Evolutionary conservation across 2,113 vertebrate species (phyloP).

Genomic region (Pelodiscus sinensis): DNA sequence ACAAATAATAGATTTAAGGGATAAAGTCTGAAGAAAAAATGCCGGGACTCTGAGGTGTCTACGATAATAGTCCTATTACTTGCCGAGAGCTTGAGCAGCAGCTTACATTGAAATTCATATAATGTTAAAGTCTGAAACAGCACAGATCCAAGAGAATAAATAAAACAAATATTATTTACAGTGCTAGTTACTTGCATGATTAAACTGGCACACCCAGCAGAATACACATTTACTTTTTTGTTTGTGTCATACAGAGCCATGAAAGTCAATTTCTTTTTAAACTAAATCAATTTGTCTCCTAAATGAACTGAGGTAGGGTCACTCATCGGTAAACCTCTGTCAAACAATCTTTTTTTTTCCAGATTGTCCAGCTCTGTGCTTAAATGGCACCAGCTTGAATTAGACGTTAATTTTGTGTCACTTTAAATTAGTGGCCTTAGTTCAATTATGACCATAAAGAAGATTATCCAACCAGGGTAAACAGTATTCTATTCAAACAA

Average conservation of each 20-base stretch:
- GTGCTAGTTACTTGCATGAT: background rate
- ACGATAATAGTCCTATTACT: background rate
- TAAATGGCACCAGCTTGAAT: slow-evolving; percentile 61
- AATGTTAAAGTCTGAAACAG: background rate
- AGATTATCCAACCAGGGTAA: slow-evolving; percentile 31
- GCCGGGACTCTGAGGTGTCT: background rate
- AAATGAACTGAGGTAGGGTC: slow-evolving; percentile 55
- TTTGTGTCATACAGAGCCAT: slow-evolving; percentile 34
- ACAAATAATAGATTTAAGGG: background rate
- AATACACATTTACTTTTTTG: slow-evolving; percentile 17
- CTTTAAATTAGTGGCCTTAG: slow-evolving; percentile 50
- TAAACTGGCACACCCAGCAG: background rate
- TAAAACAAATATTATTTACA: background rate
- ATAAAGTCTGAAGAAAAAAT: background rate
- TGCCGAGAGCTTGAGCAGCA: background rate
- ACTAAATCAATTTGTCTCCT: slow-evolving; percentile 51
- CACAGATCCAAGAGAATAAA: background rate
- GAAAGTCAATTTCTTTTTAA: slow-evolving; percentile 55
- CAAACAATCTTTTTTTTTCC: background rate
- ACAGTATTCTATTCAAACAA: slow-evolving; percentile 52
- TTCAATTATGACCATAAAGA: slow-evolving; percentile 24
- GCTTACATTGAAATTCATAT: background rate
- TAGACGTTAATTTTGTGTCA: slow-evolving; percentile 53
- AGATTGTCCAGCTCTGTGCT: slow-evolving; percentile 40
- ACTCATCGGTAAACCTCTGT: slow-evolving; percentile 54